Evolutionary conservation across 2,888 invertebrate genomes (phyloP).

Genomic region (Chesias legatella): DNA sequence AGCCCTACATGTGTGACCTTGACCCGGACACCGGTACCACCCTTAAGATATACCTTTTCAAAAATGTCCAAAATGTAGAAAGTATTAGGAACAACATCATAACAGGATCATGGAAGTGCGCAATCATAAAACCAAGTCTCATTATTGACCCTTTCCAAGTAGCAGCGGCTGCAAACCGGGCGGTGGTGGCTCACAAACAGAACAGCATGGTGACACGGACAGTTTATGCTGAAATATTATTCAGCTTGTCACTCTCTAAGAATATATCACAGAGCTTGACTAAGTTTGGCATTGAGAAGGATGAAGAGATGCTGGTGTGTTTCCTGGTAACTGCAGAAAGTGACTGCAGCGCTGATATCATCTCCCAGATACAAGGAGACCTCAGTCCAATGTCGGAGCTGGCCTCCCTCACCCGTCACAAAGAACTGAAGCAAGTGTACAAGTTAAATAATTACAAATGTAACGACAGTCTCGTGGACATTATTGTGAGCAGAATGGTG

Average conservation of each 20-base stretch:
- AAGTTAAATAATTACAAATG: constrained; percentile 78
- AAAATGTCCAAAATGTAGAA: constrained; percentile 79
- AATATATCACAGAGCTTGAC: constrained; percentile 85
- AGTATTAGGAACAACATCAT: constrained; percentile 77
- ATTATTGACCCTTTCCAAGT: constrained; percentile 81
- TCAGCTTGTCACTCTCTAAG: constrained; percentile 83
- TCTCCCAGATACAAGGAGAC: constrained; percentile 78
- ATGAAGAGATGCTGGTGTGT: constrained; percentile 51
- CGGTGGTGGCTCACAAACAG: constrained; percentile 71
- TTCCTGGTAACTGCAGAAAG: constrained; percentile 43
- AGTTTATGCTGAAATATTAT: constrained; percentile 84
- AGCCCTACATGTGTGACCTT: constrained; percentile 51
- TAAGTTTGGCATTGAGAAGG: constrained; percentile 81
- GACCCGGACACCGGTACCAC: constrained; percentile 64
- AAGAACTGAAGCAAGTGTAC: constrained; percentile 79
- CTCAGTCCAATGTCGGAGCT: constrained; percentile 69
- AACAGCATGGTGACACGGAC: constrained; percentile 80
- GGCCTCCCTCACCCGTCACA: constrained; percentile 62
- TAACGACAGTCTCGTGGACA: constrained; percentile 68
- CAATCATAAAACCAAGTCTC: constrained; percentile 81
- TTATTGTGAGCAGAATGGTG: constrained; percentile 84
- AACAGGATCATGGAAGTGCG: constrained; percentile 80
- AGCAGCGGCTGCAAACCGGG: constrained; percentile 84
- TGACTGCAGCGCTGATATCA: constrained; percentile 50
- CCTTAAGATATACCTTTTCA: constrained; percentile 76